phyloP scores from a whole-genome alignment of 2,888 invertebrate genomes.

The Lysandra coridon region DNA sequence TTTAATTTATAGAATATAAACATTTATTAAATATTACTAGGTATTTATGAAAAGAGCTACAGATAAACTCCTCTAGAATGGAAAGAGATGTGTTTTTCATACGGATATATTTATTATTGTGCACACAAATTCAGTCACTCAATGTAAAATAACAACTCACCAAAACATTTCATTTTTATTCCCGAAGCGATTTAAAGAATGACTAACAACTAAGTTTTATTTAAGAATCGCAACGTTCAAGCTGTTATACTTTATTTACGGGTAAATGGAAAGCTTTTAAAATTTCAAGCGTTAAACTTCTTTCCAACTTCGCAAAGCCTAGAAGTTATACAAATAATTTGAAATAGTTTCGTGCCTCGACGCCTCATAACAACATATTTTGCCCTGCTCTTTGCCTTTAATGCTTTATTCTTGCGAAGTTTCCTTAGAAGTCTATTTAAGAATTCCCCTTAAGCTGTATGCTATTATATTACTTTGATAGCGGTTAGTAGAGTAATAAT shows the following conservation, averaged over 20 bases:
- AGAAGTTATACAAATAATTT: constrained; percentile 60
- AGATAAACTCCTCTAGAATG: no score
- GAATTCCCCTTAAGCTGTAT: constrained; percentile 43
- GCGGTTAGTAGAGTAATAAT: constrained; percentile 36
- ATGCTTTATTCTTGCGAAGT: constrained; percentile 45
- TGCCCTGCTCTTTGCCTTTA: constrained; percentile 49
- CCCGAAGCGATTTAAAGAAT: constrained; percentile 32
- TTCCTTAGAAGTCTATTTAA: constrained; percentile 49
- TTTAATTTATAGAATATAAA: no score
- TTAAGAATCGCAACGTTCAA: constrained; percentile 37
- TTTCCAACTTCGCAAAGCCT: constrained; percentile 55
- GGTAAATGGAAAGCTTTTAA: constrained; percentile 58
- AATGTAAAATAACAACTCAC: constrained; percentile 8
- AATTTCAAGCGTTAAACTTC: constrained; percentile 56
- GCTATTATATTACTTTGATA: constrained; percentile 42
- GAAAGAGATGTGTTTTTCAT: no score
- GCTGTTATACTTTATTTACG: constrained; percentile 39
- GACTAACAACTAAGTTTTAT: constrained; percentile 36
- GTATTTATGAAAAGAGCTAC: no score
- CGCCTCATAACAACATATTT: constrained; percentile 58
- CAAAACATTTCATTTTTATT: constrained; percentile 27
- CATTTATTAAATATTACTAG: no score
- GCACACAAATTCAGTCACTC: not conserved
- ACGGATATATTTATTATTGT: no score
- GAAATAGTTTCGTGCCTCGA: constrained; percentile 54